Conservation (phyloP, 2,113 vertebrate species). For the Marcusenius ussheri region DNA sequence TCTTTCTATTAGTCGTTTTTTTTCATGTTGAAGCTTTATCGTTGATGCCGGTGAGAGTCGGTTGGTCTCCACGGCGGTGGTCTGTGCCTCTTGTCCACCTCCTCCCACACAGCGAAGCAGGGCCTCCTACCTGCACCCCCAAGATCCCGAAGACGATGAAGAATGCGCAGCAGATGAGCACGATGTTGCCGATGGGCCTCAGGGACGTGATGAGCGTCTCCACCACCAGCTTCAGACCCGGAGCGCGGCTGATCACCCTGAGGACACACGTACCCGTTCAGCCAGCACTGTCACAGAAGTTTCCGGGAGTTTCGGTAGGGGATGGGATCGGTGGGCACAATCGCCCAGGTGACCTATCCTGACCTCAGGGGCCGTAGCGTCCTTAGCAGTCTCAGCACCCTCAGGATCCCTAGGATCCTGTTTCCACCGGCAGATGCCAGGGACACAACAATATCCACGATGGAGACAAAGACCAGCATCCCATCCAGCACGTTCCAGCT, state of each 20-base stretch:
- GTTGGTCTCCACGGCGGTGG: background rate
- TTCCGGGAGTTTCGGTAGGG: background rate
- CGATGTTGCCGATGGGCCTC: slow-evolving; percentile 92
- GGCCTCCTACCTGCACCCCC: slow-evolving; percentile 80
- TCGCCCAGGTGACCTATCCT: background rate
- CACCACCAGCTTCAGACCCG: slow-evolving; percentile 92
- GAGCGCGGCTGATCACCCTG: slow-evolving; percentile 95
- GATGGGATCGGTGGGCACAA: too few species aligned
- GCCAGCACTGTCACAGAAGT: background rate
- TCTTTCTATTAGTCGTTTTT: background rate
- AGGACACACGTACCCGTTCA: background rate
- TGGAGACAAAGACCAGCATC: slow-evolving; percentile 87
- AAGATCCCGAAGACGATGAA: slow-evolving; percentile 97
- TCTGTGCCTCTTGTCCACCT: background rate
- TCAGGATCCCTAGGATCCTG: slow-evolving; percentile 87
- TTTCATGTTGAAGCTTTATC: background rate
- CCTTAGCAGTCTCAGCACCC: slow-evolving; percentile 82
- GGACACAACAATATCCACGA: slow-evolving; percentile 91
- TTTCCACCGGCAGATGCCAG: slow-evolving; percentile 83
- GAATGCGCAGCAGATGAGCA: slow-evolving; percentile 96
- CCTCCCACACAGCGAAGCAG: background rate
- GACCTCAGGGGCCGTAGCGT: slow-evolving; percentile 90
- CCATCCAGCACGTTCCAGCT: slow-evolving; percentile 95
- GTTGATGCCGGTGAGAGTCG: background rate
- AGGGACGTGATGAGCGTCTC: slow-evolving; percentile 96